Evolutionary conservation across 30 jellyfish, hydroid and myxozoan genomes (phyloP).

Genomic region (Clytia hemisphaerica): DNA sequence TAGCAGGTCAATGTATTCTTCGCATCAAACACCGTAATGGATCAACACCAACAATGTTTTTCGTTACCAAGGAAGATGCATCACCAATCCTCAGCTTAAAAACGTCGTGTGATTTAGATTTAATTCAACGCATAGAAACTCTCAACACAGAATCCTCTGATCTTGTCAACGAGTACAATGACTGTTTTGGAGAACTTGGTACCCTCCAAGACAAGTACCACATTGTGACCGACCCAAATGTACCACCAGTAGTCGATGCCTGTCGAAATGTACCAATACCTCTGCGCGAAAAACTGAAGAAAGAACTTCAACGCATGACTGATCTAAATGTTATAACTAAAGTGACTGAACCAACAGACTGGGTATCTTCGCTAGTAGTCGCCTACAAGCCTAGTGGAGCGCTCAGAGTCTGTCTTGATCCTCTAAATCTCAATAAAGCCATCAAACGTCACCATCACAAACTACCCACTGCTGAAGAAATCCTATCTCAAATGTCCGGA

Average conservation of each 20-base stretch:
- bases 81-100: slow-evolving; percentile 2
- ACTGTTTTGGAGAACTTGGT: slow-evolving; percentile 74
- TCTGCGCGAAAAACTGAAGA: slow-evolving; percentile 36
- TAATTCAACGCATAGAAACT: not conserved
- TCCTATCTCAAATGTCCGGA: slow-evolving; percentile 58
- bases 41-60: not conserved
- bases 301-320: slow-evolving; percentile 49
- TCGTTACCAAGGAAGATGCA: not conserved
- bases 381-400: slow-evolving; percentile 59
- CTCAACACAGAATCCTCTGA: not conserved
- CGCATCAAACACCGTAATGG: slow-evolving; percentile 9
- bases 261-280: slow-evolving; percentile 46
- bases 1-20: slow-evolving; percentile 19
- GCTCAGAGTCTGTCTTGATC: slow-evolving; percentile 64
- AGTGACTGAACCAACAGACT: slow-evolving; percentile 60
- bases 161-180: slow-evolving; percentile 22
- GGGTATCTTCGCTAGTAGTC: slow-evolving; percentile 60
- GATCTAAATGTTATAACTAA: slow-evolving; percentile 27
- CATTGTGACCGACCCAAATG: slow-evolving; percentile 45
- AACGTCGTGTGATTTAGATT: not conserved
- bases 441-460: slow-evolving; percentile 51
- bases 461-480: slow-evolving; percentile 62
- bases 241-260: slow-evolving; percentile 45
- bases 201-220: slow-evolving; percentile 54
- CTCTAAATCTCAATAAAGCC: slow-evolving; percentile 61